Evolutionary conservation across 1,140 invertebrate genomes (phyloP).

Genomic region (Sweltsa coloradensis): DNA sequence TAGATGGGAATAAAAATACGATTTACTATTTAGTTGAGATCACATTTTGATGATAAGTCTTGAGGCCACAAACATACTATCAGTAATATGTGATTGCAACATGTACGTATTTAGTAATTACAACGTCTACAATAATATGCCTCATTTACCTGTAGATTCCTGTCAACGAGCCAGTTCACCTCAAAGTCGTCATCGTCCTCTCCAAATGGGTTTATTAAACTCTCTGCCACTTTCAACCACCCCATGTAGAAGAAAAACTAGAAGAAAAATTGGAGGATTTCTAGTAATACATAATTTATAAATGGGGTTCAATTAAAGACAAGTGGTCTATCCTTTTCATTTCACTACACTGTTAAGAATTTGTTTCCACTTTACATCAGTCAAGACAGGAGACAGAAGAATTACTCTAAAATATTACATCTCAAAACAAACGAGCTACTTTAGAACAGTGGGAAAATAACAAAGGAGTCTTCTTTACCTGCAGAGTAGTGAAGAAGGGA

Average conservation of each 20-base stretch:
- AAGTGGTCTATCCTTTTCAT: too few species aligned
- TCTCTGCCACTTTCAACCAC: conserved; percentile 84
- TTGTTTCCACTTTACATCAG: too few species aligned
- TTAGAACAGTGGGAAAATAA: background rate
- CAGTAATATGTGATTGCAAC: background rate
- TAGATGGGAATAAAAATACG: background rate
- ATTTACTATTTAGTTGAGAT: background rate
- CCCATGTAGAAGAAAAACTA: conserved; percentile 83
- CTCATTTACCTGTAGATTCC: conserved; percentile 57
- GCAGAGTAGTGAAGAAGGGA: conserved; percentile 73
- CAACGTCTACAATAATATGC: background rate
- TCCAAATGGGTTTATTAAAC: conserved; percentile 77
- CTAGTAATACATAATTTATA: too few species aligned
- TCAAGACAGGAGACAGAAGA: too few species aligned
- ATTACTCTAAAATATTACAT: too few species aligned
- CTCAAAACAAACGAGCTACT: too few species aligned
- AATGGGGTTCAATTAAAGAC: too few species aligned
- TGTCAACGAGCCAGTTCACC: conserved; percentile 78
- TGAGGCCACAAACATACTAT: background rate
- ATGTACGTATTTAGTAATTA: background rate
- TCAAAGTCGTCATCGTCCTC: conserved; percentile 84
- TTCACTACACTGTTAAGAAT: background rate
- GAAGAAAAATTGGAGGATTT: too few species aligned
- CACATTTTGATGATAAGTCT: background rate
- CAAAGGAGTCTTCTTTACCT: conserved; percentile 26